Percentiles rank a stretch among this genome's conserved stretches.
Evolutionary conservation across 2,888 invertebrate species (phyloP).

Genomic region (Drosophila diplacantha): DNA sequence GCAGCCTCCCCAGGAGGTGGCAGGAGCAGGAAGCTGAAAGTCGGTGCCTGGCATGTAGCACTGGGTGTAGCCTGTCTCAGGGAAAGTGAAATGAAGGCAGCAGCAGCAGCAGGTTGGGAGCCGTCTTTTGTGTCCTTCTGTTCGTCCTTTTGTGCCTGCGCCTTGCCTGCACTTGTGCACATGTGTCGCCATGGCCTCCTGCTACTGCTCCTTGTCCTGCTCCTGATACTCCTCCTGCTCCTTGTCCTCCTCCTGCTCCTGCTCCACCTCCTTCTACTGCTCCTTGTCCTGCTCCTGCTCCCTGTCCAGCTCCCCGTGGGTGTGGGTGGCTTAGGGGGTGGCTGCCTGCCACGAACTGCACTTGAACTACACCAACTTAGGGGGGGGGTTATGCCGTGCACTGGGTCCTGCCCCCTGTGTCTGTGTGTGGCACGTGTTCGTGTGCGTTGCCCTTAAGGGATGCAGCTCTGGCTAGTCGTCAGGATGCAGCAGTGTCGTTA

Average conservation of each 20-base stretch:
- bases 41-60: too few relatives aligned
- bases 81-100: constrained; percentile 64
- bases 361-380: constrained; percentile 63
- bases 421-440: constrained; percentile 5
- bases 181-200: constrained; percentile 64
- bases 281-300: not conserved
- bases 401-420: not conserved
- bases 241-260: not conserved
- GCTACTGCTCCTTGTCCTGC: not conserved
- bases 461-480: constrained; percentile 45
- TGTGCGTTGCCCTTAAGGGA: constrained; percentile 58
- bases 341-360: constrained; percentile 40
- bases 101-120: constrained; percentile 13
- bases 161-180: constrained; percentile 65
- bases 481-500: constrained; percentile 57
- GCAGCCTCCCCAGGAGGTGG: not conserved
- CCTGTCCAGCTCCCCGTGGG: not conserved
- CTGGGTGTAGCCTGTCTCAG: constrained; percentile 6
- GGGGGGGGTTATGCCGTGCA: not conserved
- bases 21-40: not conserved
- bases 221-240: not conserved
- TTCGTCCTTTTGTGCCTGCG: constrained; percentile 15
- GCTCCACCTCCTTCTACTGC: not conserved
- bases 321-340: not conserved
- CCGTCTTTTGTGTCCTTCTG: constrained; percentile 41